A percentile compares a stretch with the other conserved stretches of the same genome.
Conservation (phyloP, 2,888 invertebrate genomes). For the Galerucella pusilla region DNA sequence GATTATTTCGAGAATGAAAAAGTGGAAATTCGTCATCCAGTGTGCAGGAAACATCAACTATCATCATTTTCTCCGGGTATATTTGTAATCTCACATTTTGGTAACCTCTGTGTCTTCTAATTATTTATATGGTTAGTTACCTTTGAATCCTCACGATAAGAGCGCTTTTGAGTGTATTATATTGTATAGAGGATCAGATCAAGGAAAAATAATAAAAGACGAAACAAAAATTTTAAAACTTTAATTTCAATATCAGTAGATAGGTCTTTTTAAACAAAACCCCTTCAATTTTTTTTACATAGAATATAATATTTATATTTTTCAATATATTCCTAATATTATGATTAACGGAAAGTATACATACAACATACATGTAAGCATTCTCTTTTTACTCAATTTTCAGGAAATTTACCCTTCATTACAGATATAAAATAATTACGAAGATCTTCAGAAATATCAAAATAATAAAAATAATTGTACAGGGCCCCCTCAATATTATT, state of each 20-base stretch:
- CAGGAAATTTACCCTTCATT: neutral
- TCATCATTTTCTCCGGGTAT: too few relatives aligned
- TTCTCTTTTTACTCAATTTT: neutral
- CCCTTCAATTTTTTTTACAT: conserved; percentile 15
- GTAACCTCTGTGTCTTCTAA: too few relatives aligned
- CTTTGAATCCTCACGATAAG: too few relatives aligned
- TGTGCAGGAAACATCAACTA: too few relatives aligned
- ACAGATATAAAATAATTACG: neutral
- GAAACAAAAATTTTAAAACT: conserved; percentile 4
- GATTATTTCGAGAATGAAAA: too few relatives aligned
- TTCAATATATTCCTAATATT: conserved; percentile 18
- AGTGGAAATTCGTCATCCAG: too few relatives aligned
- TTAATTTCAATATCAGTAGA: conserved; percentile 20
- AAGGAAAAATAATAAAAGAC: neutral
- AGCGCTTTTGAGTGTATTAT: too few relatives aligned
- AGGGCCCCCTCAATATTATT: neutral
- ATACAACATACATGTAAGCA: conserved; percentile 32
- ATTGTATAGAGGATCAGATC: neutral
- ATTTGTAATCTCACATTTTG: too few relatives aligned
- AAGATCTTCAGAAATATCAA: conserved; percentile 8
- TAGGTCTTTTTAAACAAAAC: conserved; percentile 19
- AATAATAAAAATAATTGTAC: neutral
- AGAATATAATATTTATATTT: conserved; percentile 25
- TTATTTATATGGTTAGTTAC: too few relatives aligned
- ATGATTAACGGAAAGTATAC: conserved; percentile 22